These are phyloP conservation scores for Heliconius ismenius DNA, from an alignment of 2,888 invertebrate species.

Conservation along the genomic window DNA sequence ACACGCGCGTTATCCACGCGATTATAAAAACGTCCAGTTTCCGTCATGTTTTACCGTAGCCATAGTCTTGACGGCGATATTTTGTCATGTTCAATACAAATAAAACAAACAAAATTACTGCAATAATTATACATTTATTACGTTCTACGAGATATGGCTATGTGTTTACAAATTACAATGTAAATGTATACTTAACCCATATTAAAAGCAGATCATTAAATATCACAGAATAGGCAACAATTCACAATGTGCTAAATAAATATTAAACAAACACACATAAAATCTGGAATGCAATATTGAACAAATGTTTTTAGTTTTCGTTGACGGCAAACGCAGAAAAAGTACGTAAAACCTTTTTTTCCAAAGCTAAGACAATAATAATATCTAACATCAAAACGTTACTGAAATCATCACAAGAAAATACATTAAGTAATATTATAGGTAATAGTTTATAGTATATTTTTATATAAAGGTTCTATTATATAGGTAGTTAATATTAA, in stretches of 20 bases:
- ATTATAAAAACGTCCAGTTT: background rate
- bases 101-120: constrained; percentile 36
- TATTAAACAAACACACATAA: constrained; percentile 44
- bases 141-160: constrained; percentile 59
- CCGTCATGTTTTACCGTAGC: background rate
- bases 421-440: background rate
- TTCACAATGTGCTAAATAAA: constrained; percentile 70
- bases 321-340: background rate
- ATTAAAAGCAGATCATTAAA: constrained; percentile 74
- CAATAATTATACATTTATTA: constrained; percentile 58
- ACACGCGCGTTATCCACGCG: background rate
- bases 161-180: constrained; percentile 48
- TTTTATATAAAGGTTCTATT: background rate
- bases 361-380: background rate
- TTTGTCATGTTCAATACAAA: constrained; percentile 24
- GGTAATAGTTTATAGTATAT: background rate
- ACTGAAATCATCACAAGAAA: constrained; percentile 8
- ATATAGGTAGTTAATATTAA: background rate
- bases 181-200: constrained; percentile 47
- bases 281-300: background rate
- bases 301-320: background rate
- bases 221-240: constrained; percentile 78
- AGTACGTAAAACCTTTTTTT: background rate
- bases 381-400: background rate
- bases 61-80: background rate